Evolutionary conservation across 1,140 invertebrate genomes (phyloP).

Genomic region (Eriocheir sinensis): DNA sequence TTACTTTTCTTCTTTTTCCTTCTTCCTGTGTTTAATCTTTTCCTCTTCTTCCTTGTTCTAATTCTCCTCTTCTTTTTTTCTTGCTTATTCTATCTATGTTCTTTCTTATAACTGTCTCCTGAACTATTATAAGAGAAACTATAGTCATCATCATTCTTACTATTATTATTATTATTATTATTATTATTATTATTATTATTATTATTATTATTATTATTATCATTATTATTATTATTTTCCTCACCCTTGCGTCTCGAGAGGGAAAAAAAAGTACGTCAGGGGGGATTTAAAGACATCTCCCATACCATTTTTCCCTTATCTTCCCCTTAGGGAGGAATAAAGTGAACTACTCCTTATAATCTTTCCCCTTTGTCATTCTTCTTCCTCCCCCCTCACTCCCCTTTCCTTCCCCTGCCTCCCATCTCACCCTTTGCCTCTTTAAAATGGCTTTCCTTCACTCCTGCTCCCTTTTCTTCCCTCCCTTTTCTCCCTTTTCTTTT

Average conservation of each 20-base stretch:
- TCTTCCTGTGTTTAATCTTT: no score
- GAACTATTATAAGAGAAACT: no score
- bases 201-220: not conserved
- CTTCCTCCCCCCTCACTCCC: not conserved
- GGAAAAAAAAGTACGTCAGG: not conserved
- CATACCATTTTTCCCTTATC: not conserved
- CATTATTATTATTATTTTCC: not conserved
- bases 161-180: not conserved
- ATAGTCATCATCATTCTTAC: not conserved
- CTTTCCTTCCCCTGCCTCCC: not conserved
- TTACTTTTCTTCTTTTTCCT: not conserved
- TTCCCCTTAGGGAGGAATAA: no score
- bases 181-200: not conserved
- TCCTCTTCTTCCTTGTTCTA: no score
- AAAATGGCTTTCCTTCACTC: no score
- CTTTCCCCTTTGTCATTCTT: not conserved
- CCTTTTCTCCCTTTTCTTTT: no score
- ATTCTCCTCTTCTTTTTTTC: no score
- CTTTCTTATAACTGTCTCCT: no score
- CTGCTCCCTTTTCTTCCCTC: no score
- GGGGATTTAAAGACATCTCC: slow-evolving; percentile 1
- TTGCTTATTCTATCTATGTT: no score
- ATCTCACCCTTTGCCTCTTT: no score
- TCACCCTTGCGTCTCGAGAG: not conserved
- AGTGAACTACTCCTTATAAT: not conserved